These are phyloP conservation scores for Lithophane semibrunnea DNA, from an alignment of 2,888 invertebrate species.

Conservation along the genomic window DNA sequence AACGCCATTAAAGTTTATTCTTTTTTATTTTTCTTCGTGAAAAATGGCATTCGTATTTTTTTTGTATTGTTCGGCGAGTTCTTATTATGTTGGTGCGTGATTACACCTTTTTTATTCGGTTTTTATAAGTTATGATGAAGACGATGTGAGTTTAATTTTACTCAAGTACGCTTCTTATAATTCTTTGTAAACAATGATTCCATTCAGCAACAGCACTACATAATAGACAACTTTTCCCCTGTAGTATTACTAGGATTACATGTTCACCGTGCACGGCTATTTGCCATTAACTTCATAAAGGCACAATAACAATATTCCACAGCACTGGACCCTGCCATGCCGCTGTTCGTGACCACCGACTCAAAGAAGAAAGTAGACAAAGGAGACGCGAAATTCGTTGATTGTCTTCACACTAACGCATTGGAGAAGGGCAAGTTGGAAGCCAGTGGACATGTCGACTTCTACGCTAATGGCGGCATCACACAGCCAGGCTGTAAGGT, in stretches of 20 bases:
- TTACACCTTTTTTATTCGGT: too few relatives aligned
- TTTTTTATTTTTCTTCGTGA: not conserved
- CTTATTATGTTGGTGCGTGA: too few relatives aligned
- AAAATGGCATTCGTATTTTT: not conserved
- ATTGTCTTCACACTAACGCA: slow-evolving; percentile 92
- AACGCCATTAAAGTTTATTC: not conserved
- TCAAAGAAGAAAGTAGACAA: slow-evolving; percentile 87
- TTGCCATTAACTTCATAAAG: slow-evolving; percentile 2
- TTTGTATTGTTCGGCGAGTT: not conserved
- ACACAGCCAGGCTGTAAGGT: slow-evolving; percentile 91
- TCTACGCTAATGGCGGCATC: slow-evolving; percentile 91
- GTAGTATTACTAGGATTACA: not conserved
- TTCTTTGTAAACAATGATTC: slow-evolving; percentile 1
- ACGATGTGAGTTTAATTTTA: not conserved
- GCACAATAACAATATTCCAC: slow-evolving; percentile 8
- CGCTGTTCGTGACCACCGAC: slow-evolving; percentile 89
- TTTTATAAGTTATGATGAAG: not conserved
- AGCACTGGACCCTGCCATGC: slow-evolving; percentile 93
- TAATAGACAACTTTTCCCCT: not conserved
- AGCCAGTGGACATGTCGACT: slow-evolving; percentile 89
- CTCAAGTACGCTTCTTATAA: not conserved
- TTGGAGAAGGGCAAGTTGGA: slow-evolving; percentile 90
- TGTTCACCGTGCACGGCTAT: not conserved
- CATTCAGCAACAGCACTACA: not conserved
- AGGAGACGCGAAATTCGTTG: slow-evolving; percentile 91